Evolutionary conservation across 1,140 invertebrate species (phyloP), one percentile per base, ranked within the genome.

Genomic region (Solenopsis fugax): DNA sequence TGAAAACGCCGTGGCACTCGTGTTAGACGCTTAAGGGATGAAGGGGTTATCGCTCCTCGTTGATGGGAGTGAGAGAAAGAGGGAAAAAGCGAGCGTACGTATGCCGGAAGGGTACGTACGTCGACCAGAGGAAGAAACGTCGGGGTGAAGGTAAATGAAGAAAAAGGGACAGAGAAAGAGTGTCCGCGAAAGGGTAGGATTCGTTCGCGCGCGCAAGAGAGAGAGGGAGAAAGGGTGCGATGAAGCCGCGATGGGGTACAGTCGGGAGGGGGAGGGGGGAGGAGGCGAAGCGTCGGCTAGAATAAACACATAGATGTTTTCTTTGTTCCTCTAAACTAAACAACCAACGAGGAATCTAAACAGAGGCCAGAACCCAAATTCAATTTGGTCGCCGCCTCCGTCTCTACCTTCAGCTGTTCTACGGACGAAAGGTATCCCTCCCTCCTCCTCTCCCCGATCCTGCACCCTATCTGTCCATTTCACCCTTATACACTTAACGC

Each of bases 221-320:
- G 87, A 77, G 52, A 72, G 65, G 29, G 71, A 82, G 88, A 76
- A 64, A 69, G 77, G 52, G 82, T 29, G 78, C 78, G 81, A 84
- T 50, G 84, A 62, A 67, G 72, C 45, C 34, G 75, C 62, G 78
- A 85, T 67, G 85, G 65, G 34, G 81, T 52, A 88, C 67, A 86
- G 87, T 85, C 84, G 75, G 50, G 77, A 73, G 54, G 73, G 75
- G 4, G 86, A 85, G 45, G 75, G 73, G 78, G 88, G 91, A 89
- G 92, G 92, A 85, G 81, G 84, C 87, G 91, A 95, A 95, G 94
- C 95, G 94, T 95, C 94, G 95, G 95, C 95, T 95, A 96, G 95
- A 96, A 96, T 96, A 96, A 96, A 96, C 95, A 96, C 96, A 95
- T 95, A 95, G 95, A 95, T 96, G 96, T 96, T 96, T 96, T 96